Evolutionary conservation across 23 tunicate species (phyloP).

Genomic region (Oikopleura dioica): DNA sequence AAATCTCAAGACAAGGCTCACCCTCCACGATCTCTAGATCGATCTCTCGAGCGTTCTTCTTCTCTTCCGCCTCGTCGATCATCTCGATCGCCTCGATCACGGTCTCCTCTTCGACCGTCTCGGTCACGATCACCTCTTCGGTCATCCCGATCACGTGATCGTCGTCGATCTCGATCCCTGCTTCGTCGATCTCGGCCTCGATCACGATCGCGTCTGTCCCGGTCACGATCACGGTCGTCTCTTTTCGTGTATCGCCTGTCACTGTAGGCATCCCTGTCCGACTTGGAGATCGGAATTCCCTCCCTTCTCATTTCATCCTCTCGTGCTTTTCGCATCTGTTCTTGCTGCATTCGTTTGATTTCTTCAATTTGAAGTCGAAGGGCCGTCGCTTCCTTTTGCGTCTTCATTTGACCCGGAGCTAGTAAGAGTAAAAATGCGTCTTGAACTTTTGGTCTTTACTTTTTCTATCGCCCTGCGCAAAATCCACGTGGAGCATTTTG

Average conservation of each 20-base stretch:
- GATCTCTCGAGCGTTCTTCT: too few species aligned
- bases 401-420: slow-evolving; percentile 5
- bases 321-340: not conserved
- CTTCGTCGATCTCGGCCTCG: not conserved
- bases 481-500: not conserved
- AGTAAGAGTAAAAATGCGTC: not conserved
- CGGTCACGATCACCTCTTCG: slow-evolving; percentile 1
- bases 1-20: too few species aligned
- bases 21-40: too few species aligned
- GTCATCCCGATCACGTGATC: not conserved
- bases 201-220: not conserved
- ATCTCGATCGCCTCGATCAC: too few species aligned
- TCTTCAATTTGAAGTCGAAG: slow-evolving; percentile 6
- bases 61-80: too few species aligned
- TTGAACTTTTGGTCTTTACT: not conserved
- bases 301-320: not conserved
- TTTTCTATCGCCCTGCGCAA: slow-evolving; percentile 9
- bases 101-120: not conserved
- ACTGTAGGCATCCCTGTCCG: not conserved
- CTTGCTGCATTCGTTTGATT: not conserved
- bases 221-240: not conserved
- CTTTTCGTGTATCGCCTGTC: too few species aligned
- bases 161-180: not conserved
- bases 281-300: slow-evolving; percentile 2
- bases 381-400: slow-evolving; percentile 2